A percentile compares a stretch with the other conserved stretches of the same genome.
Conservation (phyloP, 2,113 vertebrate species). For the Microtus montanus region DNA sequence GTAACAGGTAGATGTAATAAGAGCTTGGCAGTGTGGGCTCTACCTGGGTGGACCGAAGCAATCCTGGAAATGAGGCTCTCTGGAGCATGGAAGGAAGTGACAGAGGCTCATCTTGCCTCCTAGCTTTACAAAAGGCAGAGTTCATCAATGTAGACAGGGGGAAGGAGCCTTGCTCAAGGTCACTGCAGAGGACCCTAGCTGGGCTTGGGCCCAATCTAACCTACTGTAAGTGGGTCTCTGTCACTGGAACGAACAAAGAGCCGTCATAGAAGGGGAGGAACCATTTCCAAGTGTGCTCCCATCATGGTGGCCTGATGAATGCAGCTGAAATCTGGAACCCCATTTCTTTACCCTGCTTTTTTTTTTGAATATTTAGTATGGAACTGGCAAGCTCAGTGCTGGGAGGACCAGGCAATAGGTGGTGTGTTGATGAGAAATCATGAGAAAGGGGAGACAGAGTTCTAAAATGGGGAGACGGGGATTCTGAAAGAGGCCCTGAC, state of each 20-base stretch:
- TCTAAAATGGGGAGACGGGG: background rate
- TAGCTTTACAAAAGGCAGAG: background rate
- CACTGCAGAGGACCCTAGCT: background rate
- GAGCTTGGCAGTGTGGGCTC: background rate
- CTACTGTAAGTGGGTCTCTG: background rate
- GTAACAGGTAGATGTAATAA: background rate
- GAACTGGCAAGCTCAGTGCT: background rate
- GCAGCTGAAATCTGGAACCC: background rate
- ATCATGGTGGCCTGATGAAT: background rate
- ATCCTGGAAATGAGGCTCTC: background rate
- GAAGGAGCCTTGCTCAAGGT: background rate
- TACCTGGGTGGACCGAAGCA: background rate
- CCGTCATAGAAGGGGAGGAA: background rate
- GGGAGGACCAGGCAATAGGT: accelerated
- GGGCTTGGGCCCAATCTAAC: background rate
- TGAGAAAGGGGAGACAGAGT: too few species aligned
- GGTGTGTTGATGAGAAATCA: background rate
- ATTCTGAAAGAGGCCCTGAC: background rate
- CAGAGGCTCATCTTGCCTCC: background rate
- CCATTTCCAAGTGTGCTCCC: background rate
- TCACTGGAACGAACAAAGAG: background rate
- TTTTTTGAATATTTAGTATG: background rate
- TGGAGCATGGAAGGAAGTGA: background rate
- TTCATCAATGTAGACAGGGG: background rate
- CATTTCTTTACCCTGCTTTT: background rate